phyloP scores from a whole-genome alignment of 2,888 invertebrate species.

The Autographa gamma region DNA sequence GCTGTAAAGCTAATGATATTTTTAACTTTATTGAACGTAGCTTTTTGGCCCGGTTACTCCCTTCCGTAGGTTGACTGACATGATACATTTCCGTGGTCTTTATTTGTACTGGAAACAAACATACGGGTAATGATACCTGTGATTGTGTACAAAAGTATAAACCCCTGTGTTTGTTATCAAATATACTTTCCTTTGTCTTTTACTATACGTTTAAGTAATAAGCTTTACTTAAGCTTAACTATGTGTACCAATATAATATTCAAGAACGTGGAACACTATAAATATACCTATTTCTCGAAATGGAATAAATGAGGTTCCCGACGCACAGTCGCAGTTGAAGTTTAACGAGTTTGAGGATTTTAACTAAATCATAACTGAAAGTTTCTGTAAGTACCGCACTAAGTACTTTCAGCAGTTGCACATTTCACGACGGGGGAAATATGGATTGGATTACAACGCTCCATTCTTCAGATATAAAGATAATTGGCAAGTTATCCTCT shows the following conservation, averaged over 20 bases:
- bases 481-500: neutral
- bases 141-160: neutral
- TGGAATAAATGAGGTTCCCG: constrained; percentile 44
- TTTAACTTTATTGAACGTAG: constrained; percentile 39
- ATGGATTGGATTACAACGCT: constrained; percentile 22
- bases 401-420: constrained; percentile 46
- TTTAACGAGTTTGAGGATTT: constrained; percentile 59
- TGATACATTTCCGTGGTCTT: constrained; percentile 15
- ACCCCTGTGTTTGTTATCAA: neutral
- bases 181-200: neutral
- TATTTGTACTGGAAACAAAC: constrained; percentile 13
- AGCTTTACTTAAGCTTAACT: neutral
- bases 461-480: neutral
- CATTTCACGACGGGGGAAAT: constrained; percentile 40
- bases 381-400: constrained; percentile 39
- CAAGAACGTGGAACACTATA: neutral
- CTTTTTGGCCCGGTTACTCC: constrained; percentile 28
- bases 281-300: constrained; percentile 21
- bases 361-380: constrained; percentile 58
- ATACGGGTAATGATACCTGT: neutral
- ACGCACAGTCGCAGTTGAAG: constrained; percentile 43
- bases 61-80: constrained; percentile 20
- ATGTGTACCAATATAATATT: constrained; percentile 3
- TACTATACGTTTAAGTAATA: neutral
- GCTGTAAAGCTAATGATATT: constrained; percentile 47